phyloP scores from a whole-genome alignment of 1,140 invertebrate genomes.

The Cotesia glomerata region DNA sequence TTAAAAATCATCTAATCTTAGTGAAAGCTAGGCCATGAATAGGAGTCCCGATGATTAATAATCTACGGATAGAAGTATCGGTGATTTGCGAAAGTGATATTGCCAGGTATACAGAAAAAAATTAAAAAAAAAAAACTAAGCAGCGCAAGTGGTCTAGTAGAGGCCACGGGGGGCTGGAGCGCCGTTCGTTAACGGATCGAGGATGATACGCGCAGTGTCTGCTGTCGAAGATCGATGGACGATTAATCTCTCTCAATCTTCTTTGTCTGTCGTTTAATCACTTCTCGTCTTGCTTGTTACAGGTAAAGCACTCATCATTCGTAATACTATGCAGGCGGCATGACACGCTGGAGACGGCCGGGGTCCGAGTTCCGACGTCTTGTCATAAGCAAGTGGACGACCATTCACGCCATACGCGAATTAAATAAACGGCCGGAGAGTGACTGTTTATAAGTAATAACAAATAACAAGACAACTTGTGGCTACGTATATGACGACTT shows the following conservation, averaged over 20 bases:
- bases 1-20: not conserved
- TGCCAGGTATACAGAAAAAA: not conserved
- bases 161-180: too few relatives aligned
- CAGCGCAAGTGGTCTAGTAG: too few relatives aligned
- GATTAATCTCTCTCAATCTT: slow-evolving; percentile 36
- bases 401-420: not conserved
- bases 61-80: not conserved
- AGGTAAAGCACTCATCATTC: slow-evolving; percentile 13
- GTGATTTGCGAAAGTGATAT: slow-evolving; percentile 6
- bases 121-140: too few relatives aligned
- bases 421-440: not conserved
- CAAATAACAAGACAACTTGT: too few relatives aligned
- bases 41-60: not conserved
- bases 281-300: slow-evolving; percentile 29
- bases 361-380: not conserved
- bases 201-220: not conserved
- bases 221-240: slow-evolving; percentile 29
- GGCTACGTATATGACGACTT: too few relatives aligned
- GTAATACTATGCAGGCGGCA: not conserved
- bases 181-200: slow-evolving; percentile 11
- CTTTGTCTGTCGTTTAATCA: slow-evolving; percentile 33
- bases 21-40: slow-evolving; percentile 3
- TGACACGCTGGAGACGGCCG: not conserved
- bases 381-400: slow-evolving; percentile 13
- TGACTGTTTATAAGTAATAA: not conserved